Conservation (phyloP, 2,797 vertebrate genomes). For the Microcaecilia unicolor region DNA sequence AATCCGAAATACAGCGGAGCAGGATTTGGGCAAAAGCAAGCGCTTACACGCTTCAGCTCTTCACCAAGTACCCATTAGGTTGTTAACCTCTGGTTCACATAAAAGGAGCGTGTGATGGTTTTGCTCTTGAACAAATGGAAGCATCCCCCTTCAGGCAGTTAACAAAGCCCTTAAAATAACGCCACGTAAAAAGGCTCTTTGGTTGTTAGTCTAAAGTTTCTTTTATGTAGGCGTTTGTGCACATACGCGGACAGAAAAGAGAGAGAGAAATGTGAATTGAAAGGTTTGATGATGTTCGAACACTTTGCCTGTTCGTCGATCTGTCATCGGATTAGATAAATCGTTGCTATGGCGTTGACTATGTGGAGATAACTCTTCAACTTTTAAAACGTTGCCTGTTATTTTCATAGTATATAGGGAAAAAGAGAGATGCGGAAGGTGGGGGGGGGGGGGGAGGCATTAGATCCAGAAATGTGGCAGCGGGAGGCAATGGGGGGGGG, state of each 20-base stretch:
- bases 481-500: too few relatives aligned
- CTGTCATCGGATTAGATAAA: too few relatives aligned
- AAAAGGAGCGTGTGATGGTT: conserved; percentile 57
- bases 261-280: too few relatives aligned
- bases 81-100: conserved; percentile 75
- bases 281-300: too few relatives aligned
- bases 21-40: conserved; percentile 40
- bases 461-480: too few relatives aligned
- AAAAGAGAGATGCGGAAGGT: too few relatives aligned
- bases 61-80: conserved; percentile 69
- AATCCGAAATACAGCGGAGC: conserved; percentile 58
- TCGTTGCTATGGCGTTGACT: too few relatives aligned
- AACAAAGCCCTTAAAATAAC: conserved; percentile 63
- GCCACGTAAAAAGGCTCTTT: conserved; percentile 48
- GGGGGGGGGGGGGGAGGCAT: too few relatives aligned
- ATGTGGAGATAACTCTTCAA: too few relatives aligned
- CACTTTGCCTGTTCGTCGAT: too few relatives aligned
- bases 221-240: conserved; percentile 27
- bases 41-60: conserved; percentile 81
- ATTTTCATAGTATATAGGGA: too few relatives aligned
- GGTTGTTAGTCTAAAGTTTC: conserved; percentile 47
- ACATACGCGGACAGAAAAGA: conserved; percentile 15
- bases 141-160: conserved; percentile 63
- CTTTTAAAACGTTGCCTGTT: too few relatives aligned
- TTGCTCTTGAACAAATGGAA: conserved; percentile 50